phyloP scores from a whole-genome alignment of 2,797 vertebrate species.

The Hydrolagus colliei region DNA sequence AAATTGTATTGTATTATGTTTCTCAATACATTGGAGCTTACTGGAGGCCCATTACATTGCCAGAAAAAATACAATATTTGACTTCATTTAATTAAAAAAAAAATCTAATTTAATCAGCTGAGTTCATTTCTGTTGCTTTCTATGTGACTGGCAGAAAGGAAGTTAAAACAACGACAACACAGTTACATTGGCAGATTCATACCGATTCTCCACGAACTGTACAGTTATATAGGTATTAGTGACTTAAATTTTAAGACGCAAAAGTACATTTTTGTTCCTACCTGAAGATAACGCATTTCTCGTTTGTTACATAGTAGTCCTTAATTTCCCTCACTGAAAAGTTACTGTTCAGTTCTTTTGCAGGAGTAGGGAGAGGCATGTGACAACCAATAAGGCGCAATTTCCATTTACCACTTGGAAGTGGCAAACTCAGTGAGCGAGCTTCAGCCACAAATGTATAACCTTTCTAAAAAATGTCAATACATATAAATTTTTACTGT shows the following conservation, averaged over 20 bases:
- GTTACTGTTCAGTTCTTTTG: slow-evolving; percentile 51
- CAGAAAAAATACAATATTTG: no score
- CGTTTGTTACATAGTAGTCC: slow-evolving; percentile 77
- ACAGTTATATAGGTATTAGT: not conserved
- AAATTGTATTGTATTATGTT: no score
- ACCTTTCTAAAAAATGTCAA: slow-evolving; percentile 57
- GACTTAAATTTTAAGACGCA: not conserved
- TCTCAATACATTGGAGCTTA: no score
- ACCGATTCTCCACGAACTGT: no score
- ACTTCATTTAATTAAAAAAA: no score
- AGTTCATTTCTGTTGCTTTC: no score
- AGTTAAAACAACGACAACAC: no score
- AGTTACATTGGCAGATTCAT: no score
- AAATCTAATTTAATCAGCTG: no score
- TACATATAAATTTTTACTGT: not conserved
- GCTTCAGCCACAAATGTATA: slow-evolving; percentile 82
- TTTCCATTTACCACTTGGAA: slow-evolving; percentile 61
- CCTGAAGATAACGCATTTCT: slow-evolving; percentile 74
- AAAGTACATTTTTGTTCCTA: slow-evolving; percentile 40
- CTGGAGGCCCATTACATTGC: no score
- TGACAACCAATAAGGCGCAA: slow-evolving; percentile 68
- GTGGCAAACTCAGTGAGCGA: slow-evolving; percentile 44
- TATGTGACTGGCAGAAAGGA: no score
- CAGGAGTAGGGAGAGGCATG: slow-evolving; percentile 58
- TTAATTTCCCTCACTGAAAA: slow-evolving; percentile 69